Percentiles rank a stretch among this genome's conserved stretches.
phyloP scores from a whole-genome alignment of 2,797 vertebrate species.

The Graptemys geographica region DNA sequence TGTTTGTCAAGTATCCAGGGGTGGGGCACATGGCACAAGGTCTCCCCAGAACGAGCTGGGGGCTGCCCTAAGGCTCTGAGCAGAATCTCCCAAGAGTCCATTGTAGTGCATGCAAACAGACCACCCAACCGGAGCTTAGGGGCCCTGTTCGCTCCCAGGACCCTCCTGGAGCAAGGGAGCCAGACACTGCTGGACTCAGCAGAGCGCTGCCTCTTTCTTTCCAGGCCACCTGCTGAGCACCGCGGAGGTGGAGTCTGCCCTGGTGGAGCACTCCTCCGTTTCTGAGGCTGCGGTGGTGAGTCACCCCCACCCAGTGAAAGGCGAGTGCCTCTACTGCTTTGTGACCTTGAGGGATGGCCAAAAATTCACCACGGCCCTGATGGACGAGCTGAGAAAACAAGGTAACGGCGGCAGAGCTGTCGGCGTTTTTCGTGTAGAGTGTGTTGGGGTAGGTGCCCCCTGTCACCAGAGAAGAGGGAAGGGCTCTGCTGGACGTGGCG shows the following conservation, averaged over 20 bases:
- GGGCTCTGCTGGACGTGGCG: background rate
- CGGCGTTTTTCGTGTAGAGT: background rate
- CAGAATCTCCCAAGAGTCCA: background rate
- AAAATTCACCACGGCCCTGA: conserved; percentile 82
- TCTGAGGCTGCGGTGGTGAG: conserved; percentile 94
- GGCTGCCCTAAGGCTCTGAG: background rate
- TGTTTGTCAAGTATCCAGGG: background rate
- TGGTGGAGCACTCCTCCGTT: conserved; percentile 88
- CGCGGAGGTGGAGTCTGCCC: conserved; percentile 94
- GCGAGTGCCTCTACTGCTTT: conserved; percentile 97
- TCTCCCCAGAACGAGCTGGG: background rate
- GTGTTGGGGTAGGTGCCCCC: background rate
- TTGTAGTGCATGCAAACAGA: background rate
- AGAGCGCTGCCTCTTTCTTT: conserved; percentile 11
- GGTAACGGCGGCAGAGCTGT: conserved; percentile 76
- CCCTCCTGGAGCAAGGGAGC: background rate
- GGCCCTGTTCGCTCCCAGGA: background rate
- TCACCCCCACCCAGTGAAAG: conserved; percentile 92
- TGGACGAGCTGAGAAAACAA: conserved; percentile 89
- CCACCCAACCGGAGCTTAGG: background rate
- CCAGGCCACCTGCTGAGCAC: conserved; percentile 95
- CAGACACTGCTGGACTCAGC: background rate
- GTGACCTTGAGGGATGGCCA: conserved; percentile 90
- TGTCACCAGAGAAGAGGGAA: background rate
- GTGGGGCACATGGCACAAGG: background rate